Percentiles rank a stretch among this genome's conserved stretches.
phyloP scores from a whole-genome alignment of 2,888 invertebrate species.

The Drosophila sordidapex region DNA sequence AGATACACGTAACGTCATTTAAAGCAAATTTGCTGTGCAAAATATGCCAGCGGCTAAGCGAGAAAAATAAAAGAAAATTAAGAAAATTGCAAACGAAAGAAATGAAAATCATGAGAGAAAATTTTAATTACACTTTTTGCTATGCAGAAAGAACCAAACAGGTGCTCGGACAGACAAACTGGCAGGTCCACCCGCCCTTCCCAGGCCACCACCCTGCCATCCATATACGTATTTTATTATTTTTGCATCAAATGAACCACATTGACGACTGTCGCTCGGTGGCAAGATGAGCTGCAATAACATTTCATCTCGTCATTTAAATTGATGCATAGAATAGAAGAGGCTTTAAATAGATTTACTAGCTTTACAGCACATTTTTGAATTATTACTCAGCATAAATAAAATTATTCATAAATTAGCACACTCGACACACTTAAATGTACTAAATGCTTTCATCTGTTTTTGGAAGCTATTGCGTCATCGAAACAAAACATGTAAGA shows the following conservation, averaged over 20 bases:
- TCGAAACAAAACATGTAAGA: background rate
- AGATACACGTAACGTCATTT: conserved; percentile 53
- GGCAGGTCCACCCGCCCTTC: conserved; percentile 2
- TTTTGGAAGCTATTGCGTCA: background rate
- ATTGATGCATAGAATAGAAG: background rate
- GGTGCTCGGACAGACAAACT: conserved; percentile 49
- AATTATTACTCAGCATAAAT: background rate
- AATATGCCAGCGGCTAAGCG: conserved; percentile 32
- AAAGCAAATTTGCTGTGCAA: conserved; percentile 44
- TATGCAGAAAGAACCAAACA: conserved; percentile 43
- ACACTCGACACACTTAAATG: background rate
- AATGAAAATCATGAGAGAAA: conserved; percentile 22
- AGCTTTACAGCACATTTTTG: background rate
- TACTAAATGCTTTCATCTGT: background rate
- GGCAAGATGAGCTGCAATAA: background rate
- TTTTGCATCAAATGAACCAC: conserved; percentile 26
- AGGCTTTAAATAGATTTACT: background rate
- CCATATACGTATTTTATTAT: background rate
- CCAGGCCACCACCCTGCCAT: background rate
- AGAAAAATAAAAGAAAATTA: conserved; percentile 20
- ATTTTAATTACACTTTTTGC: conserved; percentile 67
- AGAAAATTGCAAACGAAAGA: conserved; percentile 18
- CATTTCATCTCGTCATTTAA: background rate
- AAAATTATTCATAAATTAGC: background rate
- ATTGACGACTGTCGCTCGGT: background rate